Base-by-base conservation (phyloP, 2,797 vertebrate species). In the Acestrorhynchus altus region DNA sequence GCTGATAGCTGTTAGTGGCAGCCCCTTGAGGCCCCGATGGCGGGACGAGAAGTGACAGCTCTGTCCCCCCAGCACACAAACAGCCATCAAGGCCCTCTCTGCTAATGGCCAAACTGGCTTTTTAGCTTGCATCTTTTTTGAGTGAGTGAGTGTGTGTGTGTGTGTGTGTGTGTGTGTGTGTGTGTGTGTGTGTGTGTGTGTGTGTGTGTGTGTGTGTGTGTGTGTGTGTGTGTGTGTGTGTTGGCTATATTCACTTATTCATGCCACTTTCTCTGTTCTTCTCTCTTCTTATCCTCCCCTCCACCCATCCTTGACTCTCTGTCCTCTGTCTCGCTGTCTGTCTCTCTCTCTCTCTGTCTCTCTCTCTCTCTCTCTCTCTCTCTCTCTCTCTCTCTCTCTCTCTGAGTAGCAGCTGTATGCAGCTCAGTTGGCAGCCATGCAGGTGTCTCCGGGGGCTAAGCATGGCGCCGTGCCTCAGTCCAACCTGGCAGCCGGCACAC, bases 401-500 rank as follows among this genome's bases (percentile, higher is more conserved):
- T 81, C 87, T 80, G 80, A 84, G 86, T 90, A 99, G 97, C 98
- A 99, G 93, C 94, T 99, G 88, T 99, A 99, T 83, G 97, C 98
- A 71, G 97, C 97, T 87, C 98, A 99, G 86, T 93, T 99, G 87
- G 98, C 98, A 56, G 97, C 97, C 56, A 99, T 99, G 97, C 98
- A 99, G 90, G 96, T 98, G 42, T 98, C 98, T 87, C 97, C 97
- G 0, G 97, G 97, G 92, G 94, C 94, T 82, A 99, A 99, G 93
- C 95, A 98, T 77, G 94, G 95, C 88, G 94, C 95, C 86, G 91
- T 98, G 85, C 91, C 96, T 70, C 97, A 96, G 83, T 91, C 92
- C 86, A 98, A 95, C 93, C 90, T 97, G 75, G 94, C 92, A 72
- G 71, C 75, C 87, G 92, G 95, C 86, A 95, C 96, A 18, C 93